Base-by-base conservation (phyloP, 23 tunicate genomes). In the Trididemnum clinides region DNA sequence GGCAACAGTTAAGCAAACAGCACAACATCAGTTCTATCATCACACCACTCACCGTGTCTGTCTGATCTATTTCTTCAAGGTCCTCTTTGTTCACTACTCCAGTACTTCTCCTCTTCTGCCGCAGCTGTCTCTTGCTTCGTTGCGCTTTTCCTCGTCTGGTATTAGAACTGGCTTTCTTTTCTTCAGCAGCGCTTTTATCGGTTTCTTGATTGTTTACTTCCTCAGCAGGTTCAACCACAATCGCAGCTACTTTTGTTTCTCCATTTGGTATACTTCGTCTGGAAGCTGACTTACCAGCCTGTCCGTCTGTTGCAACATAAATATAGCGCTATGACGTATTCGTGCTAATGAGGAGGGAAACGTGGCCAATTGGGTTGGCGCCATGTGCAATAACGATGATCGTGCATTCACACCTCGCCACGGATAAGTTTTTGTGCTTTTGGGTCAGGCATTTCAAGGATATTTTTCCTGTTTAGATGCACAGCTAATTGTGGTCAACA, bases 21-120 rank as follows among this genome's bases (percentile, higher is more conserved):
- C 15, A 44, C 12, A 10, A 44, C 54, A 7, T 44, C 54, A 44
- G 10, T 44, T 7, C 15, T 15, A 44, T 15, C 15, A 44, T 10
- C 54, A 44, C 5, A n/a, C 22, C 23, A 59, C 75, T 73, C 12
- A 37, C 80, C 19, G 80, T 2, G 22, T 73, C 28, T 19, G 29
- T 73, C 12, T 10, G 28, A 18, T 73, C 80, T 2, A 39, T 2
- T 7, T 92, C 73, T 22, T 92, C 89, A 23, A 83, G 64, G 72
- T 92, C 97, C 39, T 92, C 85, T 59, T 80, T 49, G 22, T 80
- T 69, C 30, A 92, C 92, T 1, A 92, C 97, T 28, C 97, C 97
- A 51, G 97, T 92, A 71, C 97, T 92, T 57, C 97, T 34, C 1
- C 97, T 89, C 57, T 92, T 92, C 44, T 92, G 97, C 26, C 97